Conservation (phyloP, 2,113 vertebrate species). For the Cottus gobio region DNA sequence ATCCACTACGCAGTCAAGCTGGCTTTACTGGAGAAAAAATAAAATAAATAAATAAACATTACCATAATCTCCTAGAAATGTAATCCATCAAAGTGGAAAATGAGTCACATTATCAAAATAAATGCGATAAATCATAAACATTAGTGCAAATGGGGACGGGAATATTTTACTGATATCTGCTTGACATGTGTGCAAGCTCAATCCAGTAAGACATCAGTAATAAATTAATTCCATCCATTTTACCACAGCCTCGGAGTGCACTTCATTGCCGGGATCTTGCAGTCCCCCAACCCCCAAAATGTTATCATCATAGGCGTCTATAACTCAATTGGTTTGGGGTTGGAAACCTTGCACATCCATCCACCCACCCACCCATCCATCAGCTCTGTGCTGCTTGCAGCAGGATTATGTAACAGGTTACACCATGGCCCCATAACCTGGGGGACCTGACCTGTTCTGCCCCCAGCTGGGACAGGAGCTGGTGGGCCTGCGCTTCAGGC, state of each 20-base stretch:
- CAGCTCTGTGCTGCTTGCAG: conserved; percentile 28
- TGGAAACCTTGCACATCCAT: conserved; percentile 28
- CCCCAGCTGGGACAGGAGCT: conserved; percentile 36
- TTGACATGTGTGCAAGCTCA: conserved; percentile 14
- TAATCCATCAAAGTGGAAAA: conserved; percentile 60
- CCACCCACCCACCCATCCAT: conserved; percentile 23
- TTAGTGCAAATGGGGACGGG: conserved; percentile 20
- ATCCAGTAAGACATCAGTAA: conserved; percentile 15
- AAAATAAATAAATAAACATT: conserved; percentile 26
- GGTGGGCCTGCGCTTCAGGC: conserved; percentile 24
- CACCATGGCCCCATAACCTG: conserved; percentile 38
- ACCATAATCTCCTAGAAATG: conserved; percentile 43
- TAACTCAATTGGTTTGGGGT: conserved; percentile 50
- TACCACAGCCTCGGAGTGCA: conserved; percentile 8
- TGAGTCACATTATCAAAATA: conserved; percentile 49
- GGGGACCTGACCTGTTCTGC: conserved; percentile 52
- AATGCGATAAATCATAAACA: conserved; percentile 51
- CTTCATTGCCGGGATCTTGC: conserved; percentile 13
- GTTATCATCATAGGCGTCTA: conserved; percentile 47
- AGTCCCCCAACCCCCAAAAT: conserved; percentile 18
- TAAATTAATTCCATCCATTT: conserved; percentile 15
- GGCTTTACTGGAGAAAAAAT: conserved; percentile 24
- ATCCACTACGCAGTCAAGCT: conserved; percentile 37
- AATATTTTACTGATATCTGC: conserved; percentile 16
- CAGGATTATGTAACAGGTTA: conserved; percentile 65